Percentiles rank a stretch among this genome's conserved stretches.
These are phyloP conservation scores for Phocoena sinus DNA, from an alignment of 2,113 vertebrate species.

Conservation along the genomic window DNA sequence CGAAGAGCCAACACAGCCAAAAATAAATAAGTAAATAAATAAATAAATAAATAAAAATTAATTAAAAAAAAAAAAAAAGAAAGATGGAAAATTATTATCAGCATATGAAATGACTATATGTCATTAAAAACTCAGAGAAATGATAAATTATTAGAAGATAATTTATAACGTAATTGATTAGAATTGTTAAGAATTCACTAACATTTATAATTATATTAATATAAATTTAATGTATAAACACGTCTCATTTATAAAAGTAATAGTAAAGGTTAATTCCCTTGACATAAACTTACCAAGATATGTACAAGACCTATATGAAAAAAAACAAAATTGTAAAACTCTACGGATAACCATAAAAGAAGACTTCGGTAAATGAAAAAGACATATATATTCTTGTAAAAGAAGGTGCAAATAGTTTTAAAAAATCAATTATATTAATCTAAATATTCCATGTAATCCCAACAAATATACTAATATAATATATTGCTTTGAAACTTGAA, in stretches of 20 bases:
- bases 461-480: background rate
- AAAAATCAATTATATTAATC: background rate
- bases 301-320: background rate
- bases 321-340: background rate
- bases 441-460: background rate
- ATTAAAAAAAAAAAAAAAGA: background rate
- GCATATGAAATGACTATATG: background rate
- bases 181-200: slow-evolving; percentile 6
- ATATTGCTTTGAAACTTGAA: slow-evolving; percentile 1
- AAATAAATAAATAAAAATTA: too few species aligned
- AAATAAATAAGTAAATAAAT: too few species aligned
- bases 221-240: background rate
- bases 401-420: background rate
- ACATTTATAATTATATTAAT: background rate
- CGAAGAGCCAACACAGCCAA: too few species aligned
- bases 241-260: background rate
- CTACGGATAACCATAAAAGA: background rate
- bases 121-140: background rate
- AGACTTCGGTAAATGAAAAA: background rate
- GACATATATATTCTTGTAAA: background rate
- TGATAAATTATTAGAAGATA: background rate
- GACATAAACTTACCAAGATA: background rate
- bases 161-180: slow-evolving; percentile 19
- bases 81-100: background rate
- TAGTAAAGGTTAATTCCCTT: background rate